A percentile compares a stretch with the other conserved stretches of the same genome.
Evolutionary conservation across 2,888 invertebrate species (phyloP).

Genomic region (Phortica magna): DNA sequence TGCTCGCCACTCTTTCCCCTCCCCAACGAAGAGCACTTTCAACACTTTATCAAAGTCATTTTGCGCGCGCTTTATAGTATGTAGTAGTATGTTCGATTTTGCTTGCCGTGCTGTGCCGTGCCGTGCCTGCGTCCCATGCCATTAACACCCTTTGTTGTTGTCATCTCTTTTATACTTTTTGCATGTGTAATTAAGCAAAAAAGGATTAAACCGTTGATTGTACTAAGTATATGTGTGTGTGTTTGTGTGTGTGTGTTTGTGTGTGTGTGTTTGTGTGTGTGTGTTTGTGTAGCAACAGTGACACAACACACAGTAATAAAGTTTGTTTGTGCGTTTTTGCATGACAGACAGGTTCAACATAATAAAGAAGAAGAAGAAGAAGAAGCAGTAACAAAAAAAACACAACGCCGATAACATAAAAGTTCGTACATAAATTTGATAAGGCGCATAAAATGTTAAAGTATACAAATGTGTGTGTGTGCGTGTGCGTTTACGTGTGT

Average conservation of each 20-base stretch:
- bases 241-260: neutral
- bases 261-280: too few relatives aligned
- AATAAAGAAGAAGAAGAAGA: neutral
- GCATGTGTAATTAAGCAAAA: neutral
- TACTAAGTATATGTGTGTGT: too few relatives aligned
- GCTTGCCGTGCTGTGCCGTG: neutral
- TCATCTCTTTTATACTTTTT: neutral
- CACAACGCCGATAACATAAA: neutral
- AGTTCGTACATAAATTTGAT: neutral
- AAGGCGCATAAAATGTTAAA: neutral
- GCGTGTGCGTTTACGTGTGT: neutral
- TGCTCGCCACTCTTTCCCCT: neutral
- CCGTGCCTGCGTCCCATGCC: neutral
- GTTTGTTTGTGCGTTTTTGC: neutral
- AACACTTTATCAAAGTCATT: constrained; percentile 19
- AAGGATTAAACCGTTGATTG: neutral
- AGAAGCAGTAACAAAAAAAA: neutral
- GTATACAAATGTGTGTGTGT: neutral
- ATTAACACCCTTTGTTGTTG: neutral
- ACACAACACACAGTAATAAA: neutral
- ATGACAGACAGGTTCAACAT: neutral
- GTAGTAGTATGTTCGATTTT: too few relatives aligned
- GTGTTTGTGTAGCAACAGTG: neutral
- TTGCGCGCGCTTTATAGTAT: constrained; percentile 2
- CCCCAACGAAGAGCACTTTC: neutral